phyloP scores from a whole-genome alignment of 2,797 vertebrate genomes.

The Smutsia gigantea region DNA sequence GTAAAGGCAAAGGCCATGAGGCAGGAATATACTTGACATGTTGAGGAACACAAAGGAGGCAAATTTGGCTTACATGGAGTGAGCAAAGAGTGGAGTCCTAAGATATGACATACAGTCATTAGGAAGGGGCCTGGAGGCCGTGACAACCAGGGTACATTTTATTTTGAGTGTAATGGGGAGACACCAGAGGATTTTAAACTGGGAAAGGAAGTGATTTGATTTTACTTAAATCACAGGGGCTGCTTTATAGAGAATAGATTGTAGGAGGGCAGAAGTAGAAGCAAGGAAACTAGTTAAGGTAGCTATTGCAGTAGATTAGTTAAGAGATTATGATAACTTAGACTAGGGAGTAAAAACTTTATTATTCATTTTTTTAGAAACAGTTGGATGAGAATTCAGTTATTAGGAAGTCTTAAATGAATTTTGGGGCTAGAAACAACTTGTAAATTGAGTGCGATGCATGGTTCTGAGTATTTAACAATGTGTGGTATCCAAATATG shows the following conservation, averaged over 20 bases:
- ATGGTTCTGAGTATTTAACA: neutral
- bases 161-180: neutral
- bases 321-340: neutral
- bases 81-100: neutral
- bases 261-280: neutral
- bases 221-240: neutral
- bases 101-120: neutral
- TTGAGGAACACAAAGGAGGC: neutral
- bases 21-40: neutral
- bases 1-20: neutral
- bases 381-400: neutral
- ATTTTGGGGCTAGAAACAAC: neutral
- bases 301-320: neutral
- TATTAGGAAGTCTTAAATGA: neutral
- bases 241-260: neutral
- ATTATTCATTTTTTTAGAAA: neutral
- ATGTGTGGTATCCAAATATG: neutral
- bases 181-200: neutral
- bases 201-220: neutral
- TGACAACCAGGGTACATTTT: neutral
- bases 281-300: neutral
- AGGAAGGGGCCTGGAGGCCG: neutral
- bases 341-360: neutral
- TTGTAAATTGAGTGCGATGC: neutral
- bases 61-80: neutral